phyloP scores from a whole-genome alignment of 2,888 invertebrate species.

The Podotricha telesiphe region DNA sequence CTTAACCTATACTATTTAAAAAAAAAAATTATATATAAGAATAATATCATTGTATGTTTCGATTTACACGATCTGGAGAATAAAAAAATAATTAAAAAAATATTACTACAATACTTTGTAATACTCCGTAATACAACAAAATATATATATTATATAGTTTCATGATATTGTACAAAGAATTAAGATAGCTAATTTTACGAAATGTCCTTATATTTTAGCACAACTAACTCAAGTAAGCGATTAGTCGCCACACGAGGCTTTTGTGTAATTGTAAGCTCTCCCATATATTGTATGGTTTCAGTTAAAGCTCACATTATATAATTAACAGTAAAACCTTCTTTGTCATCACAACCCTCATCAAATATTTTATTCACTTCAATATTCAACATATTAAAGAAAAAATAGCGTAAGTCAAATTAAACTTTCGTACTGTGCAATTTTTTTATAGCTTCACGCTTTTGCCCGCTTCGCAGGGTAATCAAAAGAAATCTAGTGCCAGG shows the following conservation, averaged over 20 bases:
- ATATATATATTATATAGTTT: not conserved
- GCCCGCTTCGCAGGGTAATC: no score
- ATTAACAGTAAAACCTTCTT: constrained; percentile 1
- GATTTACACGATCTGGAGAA: no score
- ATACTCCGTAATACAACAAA: no score
- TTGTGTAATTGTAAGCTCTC: constrained; percentile 6
- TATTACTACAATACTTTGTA: no score
- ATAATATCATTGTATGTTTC: no score
- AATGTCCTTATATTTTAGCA: constrained; percentile 12
- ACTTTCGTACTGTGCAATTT: no score
- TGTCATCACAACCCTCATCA: not conserved
- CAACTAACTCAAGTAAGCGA: constrained; percentile 16
- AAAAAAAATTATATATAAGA: no score
- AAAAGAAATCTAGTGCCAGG: no score
- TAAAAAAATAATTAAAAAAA: no score
- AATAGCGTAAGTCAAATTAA: no score
- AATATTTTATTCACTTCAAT: not conserved
- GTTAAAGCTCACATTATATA: constrained; percentile 17
- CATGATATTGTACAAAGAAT: not conserved
- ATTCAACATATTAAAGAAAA: not conserved
- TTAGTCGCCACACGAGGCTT: constrained; percentile 18
- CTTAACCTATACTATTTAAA: no score
- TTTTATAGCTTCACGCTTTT: no score
- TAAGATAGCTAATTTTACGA: not conserved
- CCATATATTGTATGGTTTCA: constrained; percentile 9